Conservation (phyloP, 1,140 invertebrate genomes). For the Drosophila arizonae region DNA sequence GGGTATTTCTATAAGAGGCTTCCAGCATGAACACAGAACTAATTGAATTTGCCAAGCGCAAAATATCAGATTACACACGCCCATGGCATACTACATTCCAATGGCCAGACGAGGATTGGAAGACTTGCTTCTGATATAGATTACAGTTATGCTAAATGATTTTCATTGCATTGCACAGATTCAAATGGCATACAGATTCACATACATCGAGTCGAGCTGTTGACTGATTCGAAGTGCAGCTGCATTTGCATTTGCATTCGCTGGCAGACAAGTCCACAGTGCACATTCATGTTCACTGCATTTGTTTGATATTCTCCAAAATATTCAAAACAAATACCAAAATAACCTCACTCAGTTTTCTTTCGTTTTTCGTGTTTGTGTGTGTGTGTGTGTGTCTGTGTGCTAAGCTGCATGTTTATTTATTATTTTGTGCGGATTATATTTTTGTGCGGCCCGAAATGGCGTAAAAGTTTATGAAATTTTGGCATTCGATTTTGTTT, state of each 20-base stretch:
- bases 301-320: conserved; percentile 16
- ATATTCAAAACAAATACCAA: not conserved
- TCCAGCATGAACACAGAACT: not conserved
- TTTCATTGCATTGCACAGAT: not conserved
- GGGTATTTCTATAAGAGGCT: not conserved
- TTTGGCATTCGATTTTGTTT: conserved; percentile 57
- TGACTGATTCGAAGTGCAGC: conserved; percentile 1
- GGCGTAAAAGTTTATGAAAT: conserved; percentile 72
- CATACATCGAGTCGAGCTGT: not conserved
- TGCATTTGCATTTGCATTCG: not conserved
- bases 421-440: conserved; percentile 57
- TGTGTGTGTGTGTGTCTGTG: conserved; percentile 22
- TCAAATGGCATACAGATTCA: not conserved
- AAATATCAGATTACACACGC: not conserved
- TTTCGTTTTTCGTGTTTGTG: not conserved
- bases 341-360: not conserved
- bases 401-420: conserved; percentile 55
- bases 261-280: conserved; percentile 10
- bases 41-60: not conserved
- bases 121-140: not conserved
- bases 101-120: not conserved
- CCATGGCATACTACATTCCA: not conserved
- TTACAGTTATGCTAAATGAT: conserved; percentile 1
- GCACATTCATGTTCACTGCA: not conserved
- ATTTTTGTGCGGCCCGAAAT: conserved; percentile 50